phyloP scores from a whole-genome alignment of 1,140 invertebrate genomes.

The Eulimnadia texana region DNA sequence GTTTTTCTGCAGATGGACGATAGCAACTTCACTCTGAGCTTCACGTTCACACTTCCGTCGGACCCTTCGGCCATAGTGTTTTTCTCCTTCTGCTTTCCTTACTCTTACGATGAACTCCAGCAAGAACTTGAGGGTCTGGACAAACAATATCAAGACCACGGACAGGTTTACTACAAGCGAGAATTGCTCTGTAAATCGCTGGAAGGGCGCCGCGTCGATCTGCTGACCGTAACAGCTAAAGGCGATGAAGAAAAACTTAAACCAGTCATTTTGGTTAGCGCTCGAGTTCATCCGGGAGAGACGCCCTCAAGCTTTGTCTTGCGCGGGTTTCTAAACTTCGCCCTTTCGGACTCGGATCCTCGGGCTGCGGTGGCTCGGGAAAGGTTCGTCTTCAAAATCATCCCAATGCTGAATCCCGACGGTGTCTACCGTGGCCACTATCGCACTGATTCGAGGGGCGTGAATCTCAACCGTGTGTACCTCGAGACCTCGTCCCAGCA shows the following conservation, averaged over 20 bases:
- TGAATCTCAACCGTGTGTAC: conserved; percentile 80
- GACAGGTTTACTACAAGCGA: conserved; percentile 71
- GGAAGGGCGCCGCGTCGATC: conserved; percentile 66
- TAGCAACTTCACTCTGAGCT: conserved; percentile 60
- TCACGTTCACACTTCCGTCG: conserved; percentile 57
- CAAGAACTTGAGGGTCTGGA: conserved; percentile 49
- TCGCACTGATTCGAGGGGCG: conserved; percentile 70
- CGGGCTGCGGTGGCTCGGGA: conserved; percentile 53
- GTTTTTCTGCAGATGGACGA: conserved; percentile 40
- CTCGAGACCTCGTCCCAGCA: conserved; percentile 52
- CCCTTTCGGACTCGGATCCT: conserved; percentile 52
- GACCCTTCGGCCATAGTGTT: conserved; percentile 57
- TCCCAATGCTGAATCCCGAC: conserved; percentile 87
- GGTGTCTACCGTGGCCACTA: conserved; percentile 81
- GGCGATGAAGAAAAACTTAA: conserved; percentile 55
- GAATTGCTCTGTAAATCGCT: conserved; percentile 67
- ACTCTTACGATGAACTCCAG: conserved; percentile 67
- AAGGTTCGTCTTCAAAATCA: conserved; percentile 76
- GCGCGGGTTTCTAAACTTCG: conserved; percentile 72
- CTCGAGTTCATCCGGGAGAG: conserved; percentile 82
- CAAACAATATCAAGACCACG: no score
- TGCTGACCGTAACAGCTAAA: conserved; percentile 76
- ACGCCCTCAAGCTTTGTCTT: conserved; percentile 87
- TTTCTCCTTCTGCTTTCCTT: conserved; percentile 87
- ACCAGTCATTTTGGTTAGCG: conserved; percentile 71